Evolutionary conservation across 2,113 vertebrate genomes (phyloP), one percentile per base, ranked within the genome.

Genomic region (Girardinichthys multiradiatus): DNA sequence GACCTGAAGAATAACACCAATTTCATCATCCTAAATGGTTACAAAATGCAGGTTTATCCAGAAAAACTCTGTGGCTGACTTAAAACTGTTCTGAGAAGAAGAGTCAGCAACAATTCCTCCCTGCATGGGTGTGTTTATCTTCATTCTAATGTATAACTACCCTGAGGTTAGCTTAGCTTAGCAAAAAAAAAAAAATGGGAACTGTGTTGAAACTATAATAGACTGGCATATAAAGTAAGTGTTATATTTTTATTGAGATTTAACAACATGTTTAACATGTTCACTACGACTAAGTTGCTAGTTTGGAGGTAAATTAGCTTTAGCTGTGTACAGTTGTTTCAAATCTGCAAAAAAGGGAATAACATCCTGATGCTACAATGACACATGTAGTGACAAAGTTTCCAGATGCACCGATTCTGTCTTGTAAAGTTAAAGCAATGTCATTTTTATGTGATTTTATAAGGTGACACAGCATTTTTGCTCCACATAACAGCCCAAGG

Each of bases 401-500:
- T 45, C 15, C 27, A 31, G 48, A 69, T 72, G 60, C 63, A 77
- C 21, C 14, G 60, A 31, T 77, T 76, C 35, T 61, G 68, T 48
- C 75, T 72, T 26, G 29, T 35, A 74, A 84, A 84, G 75, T 70
- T 79, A 64, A 78, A 79, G 39, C 64, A 68, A 78, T 74, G 76
- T 70, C 63, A 71, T 80, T 70, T 78, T 48, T 59, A 58, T 77
- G 29, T 27, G 24, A 42, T 64, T 79, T 45, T 57, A 57, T 66
- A 10, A 71, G 64, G 71, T 87, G 88, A 87, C 71, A 26, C 86
- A 80, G 83, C 85, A 64, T 57, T 80, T 82, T 51, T 73, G 60
- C 64, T 64, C 67, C 69, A 72, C 26, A 76, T 63, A 81, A 54
- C 69, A 77, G 61, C 54, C 65, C 81, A 80, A 82, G 84, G 85